Evolutionary conservation across 2,888 invertebrate species (phyloP), one percentile per base, ranked within the genome.

Genomic region (Periphyllus acericola): DNA sequence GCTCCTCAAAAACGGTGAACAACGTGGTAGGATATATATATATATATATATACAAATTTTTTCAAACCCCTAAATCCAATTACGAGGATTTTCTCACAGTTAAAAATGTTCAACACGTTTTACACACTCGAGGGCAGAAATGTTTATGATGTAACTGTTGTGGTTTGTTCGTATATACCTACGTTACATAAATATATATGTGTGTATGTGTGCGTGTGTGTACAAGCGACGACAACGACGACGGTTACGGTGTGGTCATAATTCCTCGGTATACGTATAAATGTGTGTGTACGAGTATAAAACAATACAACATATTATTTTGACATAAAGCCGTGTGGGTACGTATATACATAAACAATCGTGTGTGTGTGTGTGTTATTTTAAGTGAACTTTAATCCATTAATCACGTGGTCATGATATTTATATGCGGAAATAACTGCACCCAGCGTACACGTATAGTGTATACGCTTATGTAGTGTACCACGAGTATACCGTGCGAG

Each of bases 11-110:
- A 55, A 55, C n/a, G 8, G 36, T 25, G 25, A 55, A 55, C 55
- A 3, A 60, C 60, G 46, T 25, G 60, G 55, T 21, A 55, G 36
- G 74, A 46, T 9, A 46, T 46, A 9, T 2, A 14, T 55, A 60
- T 36, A 60, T 29, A 36, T 6, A 25, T 74, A 60, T 75, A 36
- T 74, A 21, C 5, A 36, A 11, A 72, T 71, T 82, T 52, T 46
- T 74, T 55, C 36, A 40, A 60, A 83, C 83, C 83, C 83, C 75
- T 83, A 60, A 83, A 83, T 83, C 83, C 74, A 83, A 83, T 83
- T 83, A 83, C 83, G 29, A 36, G 83, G 83, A 74, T 74, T 55
- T 83, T 74, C 74, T 83, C 83, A 74, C 83, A 60, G 74, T 83
- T 60, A 74, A 60, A 83, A 83, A 83, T 60, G 74, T 83, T 83